Evolutionary conservation across 1,140 invertebrate genomes (phyloP).

Genomic region (Trichogramma pretiosum): DNA sequence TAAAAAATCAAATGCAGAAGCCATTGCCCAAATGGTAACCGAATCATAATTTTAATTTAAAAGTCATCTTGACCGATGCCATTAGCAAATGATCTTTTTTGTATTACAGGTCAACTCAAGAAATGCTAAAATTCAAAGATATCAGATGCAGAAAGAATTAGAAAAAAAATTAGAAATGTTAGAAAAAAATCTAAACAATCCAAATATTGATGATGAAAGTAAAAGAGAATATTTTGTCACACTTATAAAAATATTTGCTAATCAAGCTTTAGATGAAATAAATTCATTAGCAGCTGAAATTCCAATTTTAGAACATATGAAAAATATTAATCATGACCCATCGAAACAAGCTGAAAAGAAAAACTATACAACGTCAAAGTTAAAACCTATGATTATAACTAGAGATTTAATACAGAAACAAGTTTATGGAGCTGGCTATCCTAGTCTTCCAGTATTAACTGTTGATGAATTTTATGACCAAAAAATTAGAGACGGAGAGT

Average conservation of each 20-base stretch:
- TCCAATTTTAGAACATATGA: conserved; percentile 64
- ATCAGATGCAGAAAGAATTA: conserved; percentile 70
- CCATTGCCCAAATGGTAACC: conserved; percentile 33
- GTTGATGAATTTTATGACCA: conserved; percentile 94
- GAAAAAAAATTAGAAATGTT: conserved; percentile 60
- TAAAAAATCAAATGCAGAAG: conserved; percentile 29
- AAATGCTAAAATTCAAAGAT: conserved; percentile 70
- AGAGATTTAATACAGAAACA: conserved; percentile 82
- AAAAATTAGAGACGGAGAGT: conserved; percentile 71
- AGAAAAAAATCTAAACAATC: conserved; percentile 53
- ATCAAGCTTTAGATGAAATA: conserved; percentile 70
- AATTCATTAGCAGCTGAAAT: conserved; percentile 63
- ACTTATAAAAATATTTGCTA: conserved; percentile 66
- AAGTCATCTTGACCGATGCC: too few relatives aligned
- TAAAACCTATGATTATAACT: conserved; percentile 91
- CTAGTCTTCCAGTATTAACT: conserved; percentile 80
- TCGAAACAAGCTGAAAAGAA: background rate
- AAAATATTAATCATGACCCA: conserved; percentile 27
- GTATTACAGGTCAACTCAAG: conserved; percentile 45
- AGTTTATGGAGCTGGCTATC: conserved; percentile 91
- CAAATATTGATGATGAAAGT: conserved; percentile 67
- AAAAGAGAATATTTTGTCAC: conserved; percentile 76
- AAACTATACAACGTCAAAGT: conserved; percentile 41
- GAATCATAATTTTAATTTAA: background rate
- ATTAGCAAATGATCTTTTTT: conserved; percentile 4